These are phyloP conservation scores for Drosophila putrida DNA, from an alignment of 2,888 invertebrate genomes.

Conservation along the genomic window DNA sequence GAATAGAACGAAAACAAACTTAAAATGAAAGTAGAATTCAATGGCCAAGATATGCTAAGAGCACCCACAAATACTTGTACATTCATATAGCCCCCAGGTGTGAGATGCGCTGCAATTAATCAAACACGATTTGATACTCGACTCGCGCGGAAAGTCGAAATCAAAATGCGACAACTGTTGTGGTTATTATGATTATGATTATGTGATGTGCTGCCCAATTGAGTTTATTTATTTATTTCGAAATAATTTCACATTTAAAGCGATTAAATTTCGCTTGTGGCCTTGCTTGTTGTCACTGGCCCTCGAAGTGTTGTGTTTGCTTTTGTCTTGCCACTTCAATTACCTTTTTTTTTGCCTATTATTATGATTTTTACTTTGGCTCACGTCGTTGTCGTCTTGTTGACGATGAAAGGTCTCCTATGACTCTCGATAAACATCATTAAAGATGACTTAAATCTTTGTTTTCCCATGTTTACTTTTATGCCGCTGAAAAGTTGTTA, in stretches of 20 bases:
- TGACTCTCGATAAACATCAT: slow-evolving; percentile 26
- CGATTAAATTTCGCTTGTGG: slow-evolving; percentile 78
- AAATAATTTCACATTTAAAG: slow-evolving; percentile 80
- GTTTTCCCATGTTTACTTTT: slow-evolving; percentile 18
- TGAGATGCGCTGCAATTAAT: slow-evolving; percentile 70
- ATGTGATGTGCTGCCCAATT: slow-evolving; percentile 54
- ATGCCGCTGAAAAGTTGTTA: slow-evolving; percentile 1
- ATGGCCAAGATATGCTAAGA: slow-evolving; percentile 24
- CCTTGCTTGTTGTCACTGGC: slow-evolving; percentile 52
- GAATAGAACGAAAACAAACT: slow-evolving; percentile 50
- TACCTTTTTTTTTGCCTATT: slow-evolving; percentile 29
- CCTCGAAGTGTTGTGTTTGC: slow-evolving; percentile 33
- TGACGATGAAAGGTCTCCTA: slow-evolving; percentile 27
- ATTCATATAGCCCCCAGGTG: slow-evolving; percentile 4
- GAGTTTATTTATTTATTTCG: slow-evolving; percentile 43
- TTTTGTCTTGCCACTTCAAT: slow-evolving; percentile 50
- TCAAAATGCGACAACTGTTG: slow-evolving; percentile 46
- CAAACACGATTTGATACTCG: slow-evolving; percentile 64
- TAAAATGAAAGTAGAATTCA: slow-evolving; percentile 59
- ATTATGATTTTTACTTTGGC: slow-evolving; percentile 30
- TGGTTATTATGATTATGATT: slow-evolving; percentile 50
- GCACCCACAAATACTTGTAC: slow-evolving; percentile 11
- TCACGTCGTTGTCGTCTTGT: slow-evolving; percentile 7
- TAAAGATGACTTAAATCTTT: slow-evolving; percentile 22
- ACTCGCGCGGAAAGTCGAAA: slow-evolving; percentile 55